These are phyloP conservation scores for Rallus crepitans DNA, from an alignment of 2,797 vertebrate species.

Conservation along the genomic window DNA sequence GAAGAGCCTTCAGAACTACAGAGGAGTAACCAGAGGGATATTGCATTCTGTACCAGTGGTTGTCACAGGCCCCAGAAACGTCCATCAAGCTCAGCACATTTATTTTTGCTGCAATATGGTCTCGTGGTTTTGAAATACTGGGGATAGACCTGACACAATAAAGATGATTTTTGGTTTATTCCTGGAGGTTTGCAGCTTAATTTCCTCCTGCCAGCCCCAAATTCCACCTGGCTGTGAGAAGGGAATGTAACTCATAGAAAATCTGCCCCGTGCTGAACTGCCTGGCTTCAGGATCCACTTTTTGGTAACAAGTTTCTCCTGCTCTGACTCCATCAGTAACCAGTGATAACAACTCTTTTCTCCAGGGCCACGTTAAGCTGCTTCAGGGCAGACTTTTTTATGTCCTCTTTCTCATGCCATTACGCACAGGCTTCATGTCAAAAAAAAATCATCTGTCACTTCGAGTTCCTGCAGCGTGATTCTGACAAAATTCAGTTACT, in stretches of 20 bases:
- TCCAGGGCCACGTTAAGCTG: constrained; percentile 66
- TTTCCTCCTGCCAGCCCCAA: neutral
- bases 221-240: neutral
- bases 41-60: neutral
- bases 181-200: neutral
- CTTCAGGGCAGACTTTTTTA: constrained; percentile 60
- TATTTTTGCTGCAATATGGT: fast-evolving
- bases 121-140: neutral
- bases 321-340: constrained; percentile 21
- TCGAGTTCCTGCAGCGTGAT: constrained; percentile 70
- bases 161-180: neutral
- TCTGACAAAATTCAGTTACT: constrained; percentile 76
- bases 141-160: neutral
- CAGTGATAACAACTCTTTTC: constrained; percentile 71
- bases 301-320: neutral
- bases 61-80: fast-evolving
- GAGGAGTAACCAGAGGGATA: neutral
- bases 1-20: neutral
- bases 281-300: neutral
- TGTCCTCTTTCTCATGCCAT: constrained; percentile 67
- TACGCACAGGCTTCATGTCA: constrained; percentile 50
- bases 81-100: fast-evolving
- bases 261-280: neutral
- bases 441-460: constrained; percentile 71
- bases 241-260: neutral